Evolutionary conservation across 2,888 invertebrate genomes (phyloP).

Genomic region (Folsomia candida): DNA sequence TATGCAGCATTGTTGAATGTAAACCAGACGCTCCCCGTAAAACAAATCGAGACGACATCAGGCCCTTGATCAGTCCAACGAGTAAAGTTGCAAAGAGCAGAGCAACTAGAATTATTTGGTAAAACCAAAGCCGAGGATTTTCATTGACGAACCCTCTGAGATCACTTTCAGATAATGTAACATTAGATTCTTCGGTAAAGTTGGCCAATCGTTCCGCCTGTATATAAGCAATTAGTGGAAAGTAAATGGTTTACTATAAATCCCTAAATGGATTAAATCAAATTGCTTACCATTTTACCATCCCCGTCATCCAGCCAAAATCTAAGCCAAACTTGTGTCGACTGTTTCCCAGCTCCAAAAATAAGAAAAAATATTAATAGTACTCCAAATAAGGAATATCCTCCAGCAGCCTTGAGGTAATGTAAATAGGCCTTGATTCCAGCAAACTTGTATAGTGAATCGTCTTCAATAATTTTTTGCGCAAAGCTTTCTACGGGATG

Average conservation of each 20-base stretch:
- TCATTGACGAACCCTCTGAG: slow-evolving; percentile 52
- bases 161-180: slow-evolving; percentile 32
- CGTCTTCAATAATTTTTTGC: slow-evolving; percentile 33
- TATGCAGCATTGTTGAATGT: slow-evolving; percentile 51
- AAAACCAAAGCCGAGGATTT: slow-evolving; percentile 55
- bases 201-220: slow-evolving; percentile 39
- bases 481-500: slow-evolving; percentile 29
- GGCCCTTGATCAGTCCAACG: slow-evolving; percentile 54
- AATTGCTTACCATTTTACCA: slow-evolving; percentile 38
- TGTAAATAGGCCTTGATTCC: slow-evolving; percentile 50
- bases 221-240: too few relatives aligned
- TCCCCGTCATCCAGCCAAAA: slow-evolving; percentile 52
- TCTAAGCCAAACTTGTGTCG: slow-evolving; percentile 52
- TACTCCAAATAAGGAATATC: slow-evolving; percentile 51
- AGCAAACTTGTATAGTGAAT: slow-evolving; percentile 33
- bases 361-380: slow-evolving; percentile 53
- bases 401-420: slow-evolving; percentile 56
- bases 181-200: slow-evolving; percentile 31
- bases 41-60: slow-evolving; percentile 49
- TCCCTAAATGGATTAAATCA: not conserved
- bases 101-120: slow-evolving; percentile 56
- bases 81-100: slow-evolving; percentile 55
- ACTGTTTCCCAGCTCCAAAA: slow-evolving; percentile 54
- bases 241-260: too few relatives aligned
- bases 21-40: slow-evolving; percentile 50